phyloP scores from a whole-genome alignment of 2,113 vertebrate species.

The Tursiops truncatus region DNA sequence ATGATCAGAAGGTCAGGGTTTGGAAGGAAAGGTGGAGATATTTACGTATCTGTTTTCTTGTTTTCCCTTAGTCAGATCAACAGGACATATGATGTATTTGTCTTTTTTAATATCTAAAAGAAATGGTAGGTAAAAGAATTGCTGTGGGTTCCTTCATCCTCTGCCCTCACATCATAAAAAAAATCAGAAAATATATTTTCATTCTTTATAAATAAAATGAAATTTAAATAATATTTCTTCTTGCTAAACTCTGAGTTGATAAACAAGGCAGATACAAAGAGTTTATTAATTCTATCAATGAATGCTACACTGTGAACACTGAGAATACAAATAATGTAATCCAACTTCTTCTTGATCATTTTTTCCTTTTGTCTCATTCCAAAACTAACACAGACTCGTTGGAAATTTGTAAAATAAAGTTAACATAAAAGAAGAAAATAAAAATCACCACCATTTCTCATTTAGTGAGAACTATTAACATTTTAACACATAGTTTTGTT shows the following conservation, averaged over 20 bases:
- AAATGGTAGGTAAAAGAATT: slow-evolving; percentile 17
- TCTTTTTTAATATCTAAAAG: neutral
- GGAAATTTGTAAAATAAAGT: neutral
- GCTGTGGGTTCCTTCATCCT: neutral
- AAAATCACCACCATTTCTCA: slow-evolving; percentile 29
- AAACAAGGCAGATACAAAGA: neutral
- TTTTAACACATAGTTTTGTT: neutral
- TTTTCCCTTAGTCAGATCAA: slow-evolving; percentile 5
- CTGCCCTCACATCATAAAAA: neutral
- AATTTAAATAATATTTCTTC: neutral
- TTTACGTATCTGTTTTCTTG: neutral
- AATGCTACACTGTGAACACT: neutral
- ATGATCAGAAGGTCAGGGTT: neutral
- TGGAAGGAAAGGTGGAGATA: neutral
- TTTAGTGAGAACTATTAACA: neutral
- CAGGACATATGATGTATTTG: neutral
- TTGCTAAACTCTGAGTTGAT: neutral
- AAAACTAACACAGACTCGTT: neutral
- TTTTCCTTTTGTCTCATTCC: neutral
- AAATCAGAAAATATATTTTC: neutral
- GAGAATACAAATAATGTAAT: neutral
- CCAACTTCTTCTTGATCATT: neutral
- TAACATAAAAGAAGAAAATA: slow-evolving; percentile 23
- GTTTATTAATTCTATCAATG: slow-evolving; percentile 32
- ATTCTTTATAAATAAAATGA: neutral